Evolutionary conservation across 1,140 invertebrate species (phyloP), one percentile per base, ranked within the genome.

Genomic region (Penaeus chinensis): DNA sequence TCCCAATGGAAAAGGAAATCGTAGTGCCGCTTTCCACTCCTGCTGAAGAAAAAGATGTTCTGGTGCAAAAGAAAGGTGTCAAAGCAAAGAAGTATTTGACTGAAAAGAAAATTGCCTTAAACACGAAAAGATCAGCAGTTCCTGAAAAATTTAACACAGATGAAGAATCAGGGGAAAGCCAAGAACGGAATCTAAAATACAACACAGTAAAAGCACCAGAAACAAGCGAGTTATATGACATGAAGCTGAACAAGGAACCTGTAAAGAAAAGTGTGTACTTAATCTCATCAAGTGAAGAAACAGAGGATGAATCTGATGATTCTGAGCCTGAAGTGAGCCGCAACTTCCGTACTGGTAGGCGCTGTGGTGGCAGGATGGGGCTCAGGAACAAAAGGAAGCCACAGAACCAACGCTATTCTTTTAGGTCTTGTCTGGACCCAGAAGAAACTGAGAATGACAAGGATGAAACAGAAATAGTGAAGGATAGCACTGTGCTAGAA

Each of bases 241-340:
- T 8, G 10, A 54, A 54, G 54, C 16, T 54, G 10, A 16, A 54
- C 16, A 54, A 54, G 16, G 54, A 54, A 0, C 11, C 54, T 13
- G 16, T 54, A 54, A 54, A 54, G 54, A 54, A 54, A 54, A 54
- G 16, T 54, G 54, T 54, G 54, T 54, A 54, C 54, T 11, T 54
- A 54, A 54, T 54, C 16, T 85, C 84, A 24, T 85, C 84, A 19
- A 85, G 84, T 79, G 84, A 85, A 65, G 84, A 85, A 42, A 80
- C 61, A 27, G 84, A 69, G 60, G 65, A 74, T 32, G 71, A 80
- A 37, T 85, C 84, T 0, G 77, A 87, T 42, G 79, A 87, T 27
- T 82, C 79, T 42, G 80, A 82, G 32, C 80, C 79, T 8, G 86
- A 87, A 63, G 80, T 87, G 69, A 87, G 82, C 32, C 86, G 86